Base-by-base conservation (phyloP, 2,113 vertebrate species). In the Crotalus tigris region DNA sequence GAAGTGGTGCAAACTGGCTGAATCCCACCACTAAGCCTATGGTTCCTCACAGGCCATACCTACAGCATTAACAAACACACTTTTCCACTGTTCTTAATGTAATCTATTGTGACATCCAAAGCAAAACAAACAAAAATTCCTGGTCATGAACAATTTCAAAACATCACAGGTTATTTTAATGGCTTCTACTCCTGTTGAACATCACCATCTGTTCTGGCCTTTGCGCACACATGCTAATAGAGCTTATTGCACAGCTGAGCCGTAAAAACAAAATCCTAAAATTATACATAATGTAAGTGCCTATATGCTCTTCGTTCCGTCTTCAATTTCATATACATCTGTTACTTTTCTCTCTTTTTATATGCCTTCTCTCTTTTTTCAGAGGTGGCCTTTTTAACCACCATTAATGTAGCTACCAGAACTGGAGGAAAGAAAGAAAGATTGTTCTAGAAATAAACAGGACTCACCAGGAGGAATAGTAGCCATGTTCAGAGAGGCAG, bases 151-250 rank as follows among this genome's bases (percentile, higher is more conserved):
- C 90, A 49, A 87, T 75, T 86, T 93, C 85, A 24, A 44, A 87
- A 75, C 85, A 46, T 91, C 49, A 64, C 21, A 92, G 91, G 85
- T 55, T 89, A 81, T 93, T 94, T 87, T 92, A 5, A 92, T 87
- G 55, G 33, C 59, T 88, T 86, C 10, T 29, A 91, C 21, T 64
- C 9, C 5, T 26, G 1, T 94, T 91, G 17, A 89, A 86, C 7
- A 55, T 12, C 90, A 61, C 21, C 33, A 64, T 91, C 85, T 61
- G 55, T 64, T 91, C 54, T 90, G 46, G 46, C 12, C 44, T 93
- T 81, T 86, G 59, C 64, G 90, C 94, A 91, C n/a, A 92, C 90
- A 93, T 91, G 69, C 5, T 96, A 57, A 90, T 46, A 90, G 33
- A 92, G 46, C 23, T 57, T 7, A 93, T 87, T 89, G 91, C 59